These are phyloP conservation scores for Hydroisotoma schaefferi DNA, from an alignment of 2,888 invertebrate genomes.

Conservation along the genomic window DNA sequence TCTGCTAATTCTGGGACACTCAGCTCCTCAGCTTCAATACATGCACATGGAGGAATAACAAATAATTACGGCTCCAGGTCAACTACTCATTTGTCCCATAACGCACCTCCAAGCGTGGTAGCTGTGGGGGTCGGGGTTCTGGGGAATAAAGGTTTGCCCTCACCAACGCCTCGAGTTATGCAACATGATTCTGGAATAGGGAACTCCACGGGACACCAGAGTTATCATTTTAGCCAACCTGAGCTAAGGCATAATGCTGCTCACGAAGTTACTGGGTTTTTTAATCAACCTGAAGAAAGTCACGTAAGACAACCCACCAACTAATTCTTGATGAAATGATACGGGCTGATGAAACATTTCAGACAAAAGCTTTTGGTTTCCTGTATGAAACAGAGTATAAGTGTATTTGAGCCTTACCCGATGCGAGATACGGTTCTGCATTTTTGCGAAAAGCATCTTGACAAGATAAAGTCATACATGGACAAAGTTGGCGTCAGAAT, in stretches of 20 bases:
- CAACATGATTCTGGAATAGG: conserved; percentile 4
- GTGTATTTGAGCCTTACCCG: conserved; percentile 85
- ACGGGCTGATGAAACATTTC: neutral
- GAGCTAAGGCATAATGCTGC: conserved; percentile 17
- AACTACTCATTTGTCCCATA: conserved; percentile 23
- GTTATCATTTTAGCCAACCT: conserved; percentile 23
- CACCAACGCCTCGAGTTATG: conserved; percentile 8
- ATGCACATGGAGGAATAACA: conserved; percentile 29
- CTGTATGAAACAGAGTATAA: conserved; percentile 62
- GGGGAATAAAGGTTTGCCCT: conserved; percentile 16
- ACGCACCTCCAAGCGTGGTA: neutral
- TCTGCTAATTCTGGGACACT: conserved; percentile 34
- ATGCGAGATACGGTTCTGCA: conserved; percentile 89
- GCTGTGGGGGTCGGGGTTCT: neutral
- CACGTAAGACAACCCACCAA: neutral
- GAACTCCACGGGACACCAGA: conserved; percentile 10
- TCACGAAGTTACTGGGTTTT: neutral
- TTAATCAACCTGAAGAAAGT: conserved; percentile 6
- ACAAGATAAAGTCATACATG: conserved; percentile 88
- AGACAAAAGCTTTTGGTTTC: neutral
- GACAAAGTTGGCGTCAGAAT: conserved; percentile 76
- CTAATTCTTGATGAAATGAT: neutral
- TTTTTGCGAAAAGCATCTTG: conserved; percentile 91
- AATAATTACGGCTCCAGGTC: conserved; percentile 35
- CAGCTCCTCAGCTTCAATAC: conserved; percentile 38